Evolutionary conservation across 2,797 vertebrate genomes (phyloP).

Genomic region (Chromobotia macracanthus): DNA sequence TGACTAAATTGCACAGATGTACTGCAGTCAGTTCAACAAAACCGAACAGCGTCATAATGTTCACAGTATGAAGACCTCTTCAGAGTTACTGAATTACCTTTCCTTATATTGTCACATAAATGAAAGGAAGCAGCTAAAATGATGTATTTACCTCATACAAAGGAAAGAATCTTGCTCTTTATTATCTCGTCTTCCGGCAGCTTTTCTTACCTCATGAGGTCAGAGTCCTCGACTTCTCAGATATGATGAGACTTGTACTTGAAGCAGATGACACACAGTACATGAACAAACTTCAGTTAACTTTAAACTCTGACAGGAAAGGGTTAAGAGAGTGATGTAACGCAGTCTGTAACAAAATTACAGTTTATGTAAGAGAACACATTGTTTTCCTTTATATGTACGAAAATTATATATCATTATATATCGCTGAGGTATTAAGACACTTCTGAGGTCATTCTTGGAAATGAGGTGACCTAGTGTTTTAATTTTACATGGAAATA

Average conservation of each 20-base stretch:
- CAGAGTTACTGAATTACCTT: background rate
- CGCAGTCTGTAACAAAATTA: background rate
- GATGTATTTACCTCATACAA: slow-evolving; percentile 29
- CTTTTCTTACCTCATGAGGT: slow-evolving; percentile 14
- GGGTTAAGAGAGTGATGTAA: slow-evolving; percentile 40
- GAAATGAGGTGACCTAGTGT: background rate
- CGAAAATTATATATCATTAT: background rate
- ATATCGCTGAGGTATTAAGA: background rate
- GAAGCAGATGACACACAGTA: slow-evolving; percentile 2
- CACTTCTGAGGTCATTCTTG: background rate
- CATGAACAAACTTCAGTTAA: slow-evolving; percentile 3
- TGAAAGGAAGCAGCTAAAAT: slow-evolving; percentile 44
- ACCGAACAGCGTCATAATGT: slow-evolving; percentile 5
- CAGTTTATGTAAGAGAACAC: slow-evolving; percentile 31
- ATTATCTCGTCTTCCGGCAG: slow-evolving; percentile 26
- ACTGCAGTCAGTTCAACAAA: background rate
- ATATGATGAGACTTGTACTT: slow-evolving; percentile 19
- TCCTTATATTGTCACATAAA: background rate
- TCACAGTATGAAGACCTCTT: background rate
- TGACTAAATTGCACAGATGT: slow-evolving; percentile 23
- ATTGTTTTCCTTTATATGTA: background rate
- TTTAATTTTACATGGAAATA: background rate
- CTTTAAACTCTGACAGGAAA: slow-evolving; percentile 7
- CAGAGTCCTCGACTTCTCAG: slow-evolving; percentile 19
- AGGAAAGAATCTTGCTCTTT: slow-evolving; percentile 34